Evolutionary conservation across 35 echinoderm and acorn worm species (phyloP), one percentile per base, ranked within the genome.

Genomic region (Heliocidaris erythrogramma): DNA sequence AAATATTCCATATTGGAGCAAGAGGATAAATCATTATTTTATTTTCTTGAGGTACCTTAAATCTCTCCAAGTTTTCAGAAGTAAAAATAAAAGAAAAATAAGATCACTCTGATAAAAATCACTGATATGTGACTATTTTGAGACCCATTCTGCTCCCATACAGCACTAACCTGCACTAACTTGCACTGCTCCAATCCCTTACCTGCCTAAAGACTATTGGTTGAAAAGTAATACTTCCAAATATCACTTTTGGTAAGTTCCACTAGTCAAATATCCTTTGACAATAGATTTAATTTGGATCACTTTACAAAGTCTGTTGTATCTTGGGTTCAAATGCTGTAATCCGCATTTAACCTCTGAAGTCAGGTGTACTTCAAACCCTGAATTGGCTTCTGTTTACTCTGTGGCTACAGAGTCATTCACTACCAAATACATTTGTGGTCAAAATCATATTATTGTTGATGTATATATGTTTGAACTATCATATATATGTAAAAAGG

Each of bases 271-370:
- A 24, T 78, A 78, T 21, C 5, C 65, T n/a, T 78, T 78, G 65
- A 78, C 65, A 78, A 78, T 78, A 24, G 18, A 78, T 4, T 27
- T 78, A 78, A 78, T 78, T 78, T 78, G 65, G 65, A 78, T 78
- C 65, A 78, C 21, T 78, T 78, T 78, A 78, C 65, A 78, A 78
- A 78, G 65, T 78, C 65, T 78, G 65, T 24, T 78, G 65, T 78
- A 78, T 7, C 18, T 78, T 24, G 27, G 27, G 21, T 78, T 78
- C 27, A 78, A 78, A 78, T 78, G 65, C 65, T 78, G 65, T 78
- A 78, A 78, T 78, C 65, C n/a, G 21, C 27, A 5, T n/a, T 78
- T 78, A 78, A 78, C 65, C 65, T 78, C 27, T 0, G 27, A 78
- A 78, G 65, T 78, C 65, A 24, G 21, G 27, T 78, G 65, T 78